Evolutionary conservation across 2,113 vertebrate genomes (phyloP).

Genomic region (Grammomys dolichurus): DNA sequence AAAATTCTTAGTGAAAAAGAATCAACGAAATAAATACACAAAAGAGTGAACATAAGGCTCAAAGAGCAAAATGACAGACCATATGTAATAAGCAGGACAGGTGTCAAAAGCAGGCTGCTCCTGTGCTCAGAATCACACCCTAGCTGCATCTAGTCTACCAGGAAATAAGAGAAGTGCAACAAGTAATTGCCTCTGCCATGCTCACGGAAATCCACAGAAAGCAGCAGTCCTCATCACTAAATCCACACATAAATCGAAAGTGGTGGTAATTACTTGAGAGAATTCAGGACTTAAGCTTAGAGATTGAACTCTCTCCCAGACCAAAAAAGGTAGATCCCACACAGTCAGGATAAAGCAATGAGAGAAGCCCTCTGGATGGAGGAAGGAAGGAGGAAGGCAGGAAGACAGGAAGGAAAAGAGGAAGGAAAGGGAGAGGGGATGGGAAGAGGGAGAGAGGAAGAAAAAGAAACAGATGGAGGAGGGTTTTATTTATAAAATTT

Average conservation of each 20-base stretch:
- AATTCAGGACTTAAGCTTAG: constrained; percentile 70
- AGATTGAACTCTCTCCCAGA: constrained; percentile 82
- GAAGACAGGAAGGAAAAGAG: neutral
- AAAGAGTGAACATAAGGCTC: constrained; percentile 44
- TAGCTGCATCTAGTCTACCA: constrained; percentile 37
- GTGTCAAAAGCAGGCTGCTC: constrained; percentile 49
- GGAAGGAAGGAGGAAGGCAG: neutral
- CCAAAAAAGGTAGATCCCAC: neutral
- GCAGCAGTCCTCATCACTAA: constrained; percentile 72
- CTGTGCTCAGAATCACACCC: constrained; percentile 21
- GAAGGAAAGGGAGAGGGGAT: too few relatives aligned
- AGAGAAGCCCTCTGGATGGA: constrained; percentile 35
- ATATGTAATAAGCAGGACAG: constrained; percentile 50
- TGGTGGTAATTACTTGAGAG: constrained; percentile 49
- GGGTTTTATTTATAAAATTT: constrained; percentile 66
- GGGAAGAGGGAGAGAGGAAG: neutral
- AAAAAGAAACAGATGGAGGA: neutral
- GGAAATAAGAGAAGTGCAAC: constrained; percentile 62
- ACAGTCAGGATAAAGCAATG: constrained; percentile 58
- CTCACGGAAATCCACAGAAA: constrained; percentile 76
- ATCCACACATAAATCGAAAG: constrained; percentile 74
- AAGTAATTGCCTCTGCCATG: constrained; percentile 67
- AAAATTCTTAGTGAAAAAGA: constrained; percentile 53
- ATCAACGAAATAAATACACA: constrained; percentile 28
- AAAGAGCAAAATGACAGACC: constrained; percentile 37